These are phyloP conservation scores for Eupristina koningsbergeri DNA, from an alignment of 1,140 invertebrate species.

Conservation along the genomic window DNA sequence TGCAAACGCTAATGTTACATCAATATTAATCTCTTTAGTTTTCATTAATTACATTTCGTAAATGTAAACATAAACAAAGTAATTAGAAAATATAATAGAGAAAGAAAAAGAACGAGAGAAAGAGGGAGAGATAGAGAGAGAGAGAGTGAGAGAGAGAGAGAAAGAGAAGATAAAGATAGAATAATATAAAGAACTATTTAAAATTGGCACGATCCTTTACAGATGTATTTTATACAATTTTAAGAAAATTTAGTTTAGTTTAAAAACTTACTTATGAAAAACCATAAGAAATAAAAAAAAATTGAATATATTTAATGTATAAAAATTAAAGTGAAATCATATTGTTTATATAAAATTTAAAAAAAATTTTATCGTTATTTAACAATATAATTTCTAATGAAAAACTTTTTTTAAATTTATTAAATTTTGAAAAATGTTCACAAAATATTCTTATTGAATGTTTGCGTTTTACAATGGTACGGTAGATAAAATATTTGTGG, in stretches of 20 bases:
- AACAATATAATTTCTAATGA: not conserved
- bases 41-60: slow-evolving; percentile 46
- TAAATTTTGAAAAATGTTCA: slow-evolving; percentile 7
- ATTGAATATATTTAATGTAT: not conserved
- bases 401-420: slow-evolving; percentile 15
- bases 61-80: slow-evolving; percentile 38
- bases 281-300: slow-evolving; percentile 20
- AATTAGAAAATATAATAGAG: not conserved
- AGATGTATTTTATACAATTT: slow-evolving; percentile 20
- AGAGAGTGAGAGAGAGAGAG: too few species aligned
- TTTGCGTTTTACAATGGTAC: not conserved
- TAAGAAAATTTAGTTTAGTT: slow-evolving; percentile 43
- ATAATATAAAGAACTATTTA: not conserved
- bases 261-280: slow-evolving; percentile 48
- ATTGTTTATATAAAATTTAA: not conserved
- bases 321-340: slow-evolving; percentile 13
- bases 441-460: not conserved
- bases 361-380: slow-evolving; percentile 41
- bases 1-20: slow-evolving; percentile 34
- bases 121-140: too few species aligned
- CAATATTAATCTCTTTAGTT: slow-evolving; percentile 38
- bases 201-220: slow-evolving; percentile 8
- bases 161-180: too few species aligned
- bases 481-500: not conserved
- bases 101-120: too few species aligned